Evolutionary conservation across 2,113 vertebrate genomes (phyloP).

Genomic region (Pteronura brasiliensis): DNA sequence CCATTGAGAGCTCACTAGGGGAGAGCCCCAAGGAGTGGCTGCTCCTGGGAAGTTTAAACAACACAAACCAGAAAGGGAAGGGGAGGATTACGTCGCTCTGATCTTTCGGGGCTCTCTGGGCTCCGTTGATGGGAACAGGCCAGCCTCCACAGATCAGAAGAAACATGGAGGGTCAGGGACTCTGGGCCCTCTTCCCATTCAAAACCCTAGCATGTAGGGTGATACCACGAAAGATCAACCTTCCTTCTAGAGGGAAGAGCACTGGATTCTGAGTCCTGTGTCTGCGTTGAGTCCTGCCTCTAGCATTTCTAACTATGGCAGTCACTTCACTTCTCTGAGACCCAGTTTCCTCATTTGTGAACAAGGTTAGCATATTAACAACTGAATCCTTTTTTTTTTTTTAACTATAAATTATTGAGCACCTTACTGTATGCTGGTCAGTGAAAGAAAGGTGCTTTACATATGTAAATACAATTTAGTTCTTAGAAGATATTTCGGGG

Average conservation of each 20-base stretch:
- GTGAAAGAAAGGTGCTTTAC: not conserved
- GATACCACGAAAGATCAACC: not conserved
- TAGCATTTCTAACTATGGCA: not conserved
- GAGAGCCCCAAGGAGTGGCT: not conserved
- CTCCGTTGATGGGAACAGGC: not conserved
- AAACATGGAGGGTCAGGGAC: not conserved
- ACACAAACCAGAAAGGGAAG: not conserved
- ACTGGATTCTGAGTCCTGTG: not conserved
- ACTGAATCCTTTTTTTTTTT: not conserved
- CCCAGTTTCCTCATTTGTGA: slow-evolving; percentile 31
- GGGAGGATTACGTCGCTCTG: not conserved
- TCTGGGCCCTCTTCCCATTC: not conserved
- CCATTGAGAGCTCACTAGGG: not conserved
- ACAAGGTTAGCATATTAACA: not conserved
- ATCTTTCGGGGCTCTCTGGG: not conserved
- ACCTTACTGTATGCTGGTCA: not conserved
- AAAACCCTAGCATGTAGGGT: not conserved
- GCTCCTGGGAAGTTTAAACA: not conserved
- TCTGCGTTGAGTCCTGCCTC: not conserved
- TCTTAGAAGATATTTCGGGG: not conserved
- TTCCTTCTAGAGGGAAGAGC: not conserved
- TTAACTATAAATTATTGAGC: not conserved
- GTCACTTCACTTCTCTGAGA: not conserved
- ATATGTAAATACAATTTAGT: not conserved
- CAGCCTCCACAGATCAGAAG: not conserved